Evolutionary conservation across 2,113 vertebrate genomes (phyloP).

Genomic region (Anhinga rufa): DNA sequence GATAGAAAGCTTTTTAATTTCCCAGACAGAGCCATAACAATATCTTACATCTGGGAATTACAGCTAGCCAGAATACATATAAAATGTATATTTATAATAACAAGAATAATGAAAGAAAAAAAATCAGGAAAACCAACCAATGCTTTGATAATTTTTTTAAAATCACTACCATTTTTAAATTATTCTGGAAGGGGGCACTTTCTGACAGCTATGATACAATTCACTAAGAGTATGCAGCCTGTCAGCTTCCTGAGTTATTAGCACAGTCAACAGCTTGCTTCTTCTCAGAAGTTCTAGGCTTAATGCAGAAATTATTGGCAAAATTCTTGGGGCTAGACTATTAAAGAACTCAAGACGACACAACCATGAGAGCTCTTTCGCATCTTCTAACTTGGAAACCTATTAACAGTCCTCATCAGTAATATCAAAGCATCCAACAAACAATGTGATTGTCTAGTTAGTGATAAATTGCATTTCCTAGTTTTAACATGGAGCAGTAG

Average conservation of each 20-base stretch:
- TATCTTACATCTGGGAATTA: background rate
- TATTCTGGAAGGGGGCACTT: background rate
- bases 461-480: background rate
- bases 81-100: background rate
- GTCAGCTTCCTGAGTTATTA: background rate
- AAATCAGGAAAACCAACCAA: background rate
- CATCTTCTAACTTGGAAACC: background rate
- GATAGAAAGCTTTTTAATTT: constrained; percentile 25
- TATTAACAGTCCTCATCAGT: background rate
- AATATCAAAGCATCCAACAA: background rate
- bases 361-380: background rate
- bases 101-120: background rate
- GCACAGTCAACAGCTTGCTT: background rate
- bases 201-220: background rate
- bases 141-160: background rate
- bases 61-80: background rate
- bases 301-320: background rate
- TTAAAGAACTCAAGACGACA: background rate
- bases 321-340: background rate
- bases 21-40: background rate
- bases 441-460: background rate
- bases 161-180: background rate
- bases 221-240: background rate
- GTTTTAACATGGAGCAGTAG: background rate
- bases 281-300: background rate